Evolutionary conservation across 1,140 invertebrate species (phyloP).

Genomic region (Drosophila kepulauana): DNA sequence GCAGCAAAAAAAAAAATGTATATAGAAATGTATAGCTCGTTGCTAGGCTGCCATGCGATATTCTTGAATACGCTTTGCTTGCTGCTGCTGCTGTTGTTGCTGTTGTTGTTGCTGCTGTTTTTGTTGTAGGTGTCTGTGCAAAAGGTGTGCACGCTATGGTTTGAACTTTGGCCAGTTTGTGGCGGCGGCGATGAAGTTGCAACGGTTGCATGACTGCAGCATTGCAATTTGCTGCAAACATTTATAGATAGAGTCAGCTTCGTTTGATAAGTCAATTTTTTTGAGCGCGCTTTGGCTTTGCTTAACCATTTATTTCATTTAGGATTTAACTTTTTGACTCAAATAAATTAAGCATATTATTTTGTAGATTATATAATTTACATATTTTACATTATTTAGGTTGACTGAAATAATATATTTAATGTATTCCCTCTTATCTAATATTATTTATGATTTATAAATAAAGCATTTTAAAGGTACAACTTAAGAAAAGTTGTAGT

Average conservation of each 20-base stretch:
- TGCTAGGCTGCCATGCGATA: conserved; percentile 41
- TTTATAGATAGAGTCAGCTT: neutral
- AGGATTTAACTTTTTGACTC: too few relatives aligned
- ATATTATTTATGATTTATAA: too few relatives aligned
- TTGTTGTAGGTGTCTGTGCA: conserved; percentile 6
- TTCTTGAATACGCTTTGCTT: conserved; percentile 18
- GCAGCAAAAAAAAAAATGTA: neutral
- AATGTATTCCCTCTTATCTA: too few relatives aligned
- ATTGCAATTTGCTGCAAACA: conserved; percentile 1
- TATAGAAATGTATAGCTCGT: neutral
- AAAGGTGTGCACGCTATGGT: conserved; percentile 37
- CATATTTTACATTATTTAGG: too few relatives aligned
- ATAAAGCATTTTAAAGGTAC: too few relatives aligned
- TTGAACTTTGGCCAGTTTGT: conserved; percentile 34
- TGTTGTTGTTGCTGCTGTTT: too few relatives aligned
- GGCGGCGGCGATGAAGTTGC: conserved; percentile 21
- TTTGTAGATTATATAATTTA: too few relatives aligned
- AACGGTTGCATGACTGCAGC: conserved; percentile 30
- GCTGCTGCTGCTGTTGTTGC: neutral
- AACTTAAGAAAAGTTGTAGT: too few relatives aligned
- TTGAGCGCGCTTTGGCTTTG: neutral
- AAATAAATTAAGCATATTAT: too few relatives aligned
- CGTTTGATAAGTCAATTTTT: conserved; percentile 3
- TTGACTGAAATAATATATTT: too few relatives aligned
- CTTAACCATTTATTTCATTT: neutral